These are phyloP conservation scores for Lepidotrigona ventralis DNA, from an alignment of 1,140 invertebrate genomes.

Conservation along the genomic window DNA sequence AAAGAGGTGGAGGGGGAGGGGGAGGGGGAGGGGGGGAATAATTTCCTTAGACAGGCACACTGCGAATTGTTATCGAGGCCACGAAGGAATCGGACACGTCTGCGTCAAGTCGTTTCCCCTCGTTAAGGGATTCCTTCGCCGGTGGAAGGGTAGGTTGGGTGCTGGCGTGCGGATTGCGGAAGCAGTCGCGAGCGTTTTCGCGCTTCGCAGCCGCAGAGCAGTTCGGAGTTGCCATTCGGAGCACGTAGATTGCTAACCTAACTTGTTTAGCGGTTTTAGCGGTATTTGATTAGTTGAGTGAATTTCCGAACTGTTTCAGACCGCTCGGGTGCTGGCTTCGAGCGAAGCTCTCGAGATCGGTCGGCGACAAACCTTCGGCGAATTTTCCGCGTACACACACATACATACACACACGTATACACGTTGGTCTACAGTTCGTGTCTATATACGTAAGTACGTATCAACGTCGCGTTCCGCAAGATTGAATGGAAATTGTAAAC, in stretches of 20 bases:
- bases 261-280: slow-evolving; percentile 79
- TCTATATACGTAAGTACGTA: not conserved
- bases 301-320: slow-evolving; percentile 77
- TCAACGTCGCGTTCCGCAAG: not conserved
- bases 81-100: slow-evolving; percentile 54
- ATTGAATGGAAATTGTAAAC: slow-evolving; percentile 17
- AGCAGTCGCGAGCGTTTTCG: slow-evolving; percentile 68
- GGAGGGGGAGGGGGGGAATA: not conserved
- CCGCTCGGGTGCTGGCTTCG: slow-evolving; percentile 44
- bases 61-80: slow-evolving; percentile 25
- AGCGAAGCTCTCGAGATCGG: slow-evolving; percentile 47
- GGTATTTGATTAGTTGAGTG: slow-evolving; percentile 80
- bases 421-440: not conserved
- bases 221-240: slow-evolving; percentile 74
- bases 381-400: slow-evolving; percentile 46
- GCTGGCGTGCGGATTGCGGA: slow-evolving; percentile 62
- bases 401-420: not conserved
- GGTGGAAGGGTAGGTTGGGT: slow-evolving; percentile 36
- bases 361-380: slow-evolving; percentile 59
- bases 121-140: slow-evolving; percentile 61
- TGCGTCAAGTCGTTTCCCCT: slow-evolving; percentile 62
- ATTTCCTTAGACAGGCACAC: not conserved
- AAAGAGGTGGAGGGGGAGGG: not conserved
- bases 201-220: slow-evolving; percentile 65
- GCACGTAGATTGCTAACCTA: slow-evolving; percentile 79